Evolutionary conservation across 2,888 invertebrate genomes (phyloP).

Genomic region (Polymixis lichenea): DNA sequence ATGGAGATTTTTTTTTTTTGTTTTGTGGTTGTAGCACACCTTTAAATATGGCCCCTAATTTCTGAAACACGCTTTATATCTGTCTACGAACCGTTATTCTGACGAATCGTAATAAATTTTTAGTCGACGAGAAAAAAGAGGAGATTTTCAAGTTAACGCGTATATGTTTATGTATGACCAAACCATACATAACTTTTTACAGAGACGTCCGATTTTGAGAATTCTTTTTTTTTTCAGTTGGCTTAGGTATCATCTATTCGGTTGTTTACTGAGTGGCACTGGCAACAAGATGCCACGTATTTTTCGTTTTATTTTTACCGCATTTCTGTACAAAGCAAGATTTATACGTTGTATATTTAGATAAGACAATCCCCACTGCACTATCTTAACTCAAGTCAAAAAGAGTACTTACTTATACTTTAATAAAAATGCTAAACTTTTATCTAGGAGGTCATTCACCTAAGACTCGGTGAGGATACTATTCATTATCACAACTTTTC

Average conservation of each 20-base stretch:
- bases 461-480: slow-evolving; percentile 25
- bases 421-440: slow-evolving; percentile 49
- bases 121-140: too few relatives aligned
- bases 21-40: too few relatives aligned
- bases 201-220: too few relatives aligned
- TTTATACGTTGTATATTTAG: slow-evolving; percentile 40
- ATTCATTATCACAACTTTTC: slow-evolving; percentile 25
- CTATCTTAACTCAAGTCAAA: slow-evolving; percentile 36
- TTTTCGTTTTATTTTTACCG: slow-evolving; percentile 13
- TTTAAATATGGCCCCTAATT: too few relatives aligned
- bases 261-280: background rate
- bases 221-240: background rate
- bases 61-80: background rate
- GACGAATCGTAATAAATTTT: too few relatives aligned
- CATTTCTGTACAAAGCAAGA: slow-evolving; percentile 29
- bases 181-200: too few relatives aligned
- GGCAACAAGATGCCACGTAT: background rate
- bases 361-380: slow-evolving; percentile 23
- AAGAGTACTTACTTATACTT: slow-evolving; percentile 31
- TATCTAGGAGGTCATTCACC: slow-evolving; percentile 34
- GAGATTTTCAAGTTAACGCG: too few relatives aligned
- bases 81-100: background rate
- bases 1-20: too few relatives aligned
- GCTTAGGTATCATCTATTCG: background rate
- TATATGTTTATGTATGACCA: too few relatives aligned